phyloP scores from a whole-genome alignment of 2,888 invertebrate genomes.

The Loripinus fragilis region DNA sequence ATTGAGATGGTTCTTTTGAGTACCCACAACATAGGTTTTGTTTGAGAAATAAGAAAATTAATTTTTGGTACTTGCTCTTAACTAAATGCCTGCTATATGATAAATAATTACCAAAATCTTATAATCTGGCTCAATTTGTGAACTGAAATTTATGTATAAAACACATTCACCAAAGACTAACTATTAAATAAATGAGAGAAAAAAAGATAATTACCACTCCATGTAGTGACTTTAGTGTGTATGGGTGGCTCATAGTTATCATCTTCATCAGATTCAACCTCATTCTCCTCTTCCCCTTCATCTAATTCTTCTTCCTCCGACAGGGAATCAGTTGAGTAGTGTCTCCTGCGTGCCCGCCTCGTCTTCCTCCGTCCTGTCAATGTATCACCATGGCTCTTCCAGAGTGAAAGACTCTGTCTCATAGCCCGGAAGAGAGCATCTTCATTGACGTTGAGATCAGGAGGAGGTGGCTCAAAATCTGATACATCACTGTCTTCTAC shows the following conservation, averaged over 20 bases:
- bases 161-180: too few relatives aligned
- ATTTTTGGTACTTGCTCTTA: too few relatives aligned
- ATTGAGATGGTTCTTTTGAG: too few relatives aligned
- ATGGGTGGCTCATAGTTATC: conserved; percentile 65
- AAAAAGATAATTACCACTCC: conserved; percentile 54
- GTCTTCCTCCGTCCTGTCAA: conserved; percentile 17
- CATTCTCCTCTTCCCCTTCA: conserved; percentile 17
- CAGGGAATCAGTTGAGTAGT: conserved; percentile 1
- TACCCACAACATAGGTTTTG: too few relatives aligned
- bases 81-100: too few relatives aligned
- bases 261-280: conserved; percentile 41
- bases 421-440: conserved; percentile 61
- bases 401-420: conserved; percentile 62
- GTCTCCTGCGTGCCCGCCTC: background rate
- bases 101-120: too few relatives aligned
- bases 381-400: conserved; percentile 62
- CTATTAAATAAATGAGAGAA: too few relatives aligned
- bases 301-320: background rate
- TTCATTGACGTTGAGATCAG: conserved; percentile 55
- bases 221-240: conserved; percentile 34
- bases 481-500: conserved; percentile 23
- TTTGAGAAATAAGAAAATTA: too few relatives aligned
- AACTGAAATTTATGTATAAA: too few relatives aligned
- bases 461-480: conserved; percentile 57
- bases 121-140: too few relatives aligned